Evolutionary conservation across 2,888 invertebrate genomes (phyloP).

Genomic region (Eutolmus rufibarbis): DNA sequence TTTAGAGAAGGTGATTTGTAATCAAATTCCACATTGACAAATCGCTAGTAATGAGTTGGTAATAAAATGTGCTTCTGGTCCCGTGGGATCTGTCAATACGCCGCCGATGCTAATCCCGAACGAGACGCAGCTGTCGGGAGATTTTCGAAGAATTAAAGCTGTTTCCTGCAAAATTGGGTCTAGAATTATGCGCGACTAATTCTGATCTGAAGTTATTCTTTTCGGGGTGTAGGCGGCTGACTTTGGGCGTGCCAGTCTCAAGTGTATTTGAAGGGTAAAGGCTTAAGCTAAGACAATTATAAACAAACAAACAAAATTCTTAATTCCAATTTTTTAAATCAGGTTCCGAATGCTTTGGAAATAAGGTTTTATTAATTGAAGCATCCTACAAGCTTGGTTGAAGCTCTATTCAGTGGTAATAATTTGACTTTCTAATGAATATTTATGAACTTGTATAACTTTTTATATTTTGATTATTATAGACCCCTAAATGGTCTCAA

Average conservation of each 20-base stretch:
- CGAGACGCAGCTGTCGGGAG: background rate
- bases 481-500: too few species aligned
- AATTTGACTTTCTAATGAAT: too few species aligned
- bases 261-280: background rate
- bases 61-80: conserved; percentile 12
- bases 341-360: too few species aligned
- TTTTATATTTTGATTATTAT: too few species aligned
- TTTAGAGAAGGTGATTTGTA: conserved; percentile 21
- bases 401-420: too few species aligned
- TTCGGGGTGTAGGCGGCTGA: background rate
- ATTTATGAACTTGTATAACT: too few species aligned
- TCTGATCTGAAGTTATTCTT: background rate
- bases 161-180: background rate
- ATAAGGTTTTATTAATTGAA: too few species aligned
- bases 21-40: conserved; percentile 27
- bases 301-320: background rate
- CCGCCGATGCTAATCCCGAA: background rate
- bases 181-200: background rate
- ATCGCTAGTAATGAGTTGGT: conserved; percentile 19
- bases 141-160: background rate
- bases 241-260: background rate
- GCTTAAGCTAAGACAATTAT: background rate
- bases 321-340: too few species aligned
- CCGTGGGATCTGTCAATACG: background rate
- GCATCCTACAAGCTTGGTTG: too few species aligned